A percentile compares a stretch with the other conserved stretches of the same genome.
These are phyloP conservation scores for Solea senegalensis DNA, from an alignment of 2,113 vertebrate species.

Conservation along the genomic window DNA sequence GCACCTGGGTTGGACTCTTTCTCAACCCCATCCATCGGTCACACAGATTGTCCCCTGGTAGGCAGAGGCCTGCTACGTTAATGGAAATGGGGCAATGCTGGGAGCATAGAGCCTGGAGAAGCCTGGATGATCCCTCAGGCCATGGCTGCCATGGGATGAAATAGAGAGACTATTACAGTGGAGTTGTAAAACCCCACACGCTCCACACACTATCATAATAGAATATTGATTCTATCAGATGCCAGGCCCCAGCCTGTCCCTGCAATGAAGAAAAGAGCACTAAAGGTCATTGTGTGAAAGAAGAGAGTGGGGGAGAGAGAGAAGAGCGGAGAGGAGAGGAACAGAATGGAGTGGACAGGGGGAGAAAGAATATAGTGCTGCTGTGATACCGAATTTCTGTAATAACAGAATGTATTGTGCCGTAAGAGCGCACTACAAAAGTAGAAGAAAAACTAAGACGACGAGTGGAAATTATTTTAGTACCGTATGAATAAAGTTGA, in stretches of 20 bases:
- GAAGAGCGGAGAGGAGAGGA: constrained; percentile 45
- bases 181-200: constrained; percentile 86
- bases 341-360: constrained; percentile 41
- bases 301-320: constrained; percentile 72
- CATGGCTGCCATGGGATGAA: constrained; percentile 83
- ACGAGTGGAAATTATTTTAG: constrained; percentile 24
- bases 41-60: constrained; percentile 77
- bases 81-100: constrained; percentile 80
- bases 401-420: constrained; percentile 22
- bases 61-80: constrained; percentile 72
- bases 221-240: constrained; percentile 96
- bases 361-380: constrained; percentile 18
- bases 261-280: constrained; percentile 84
- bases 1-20: constrained; percentile 69
- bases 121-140: constrained; percentile 77
- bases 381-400: constrained; percentile 37
- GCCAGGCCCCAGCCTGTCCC: constrained; percentile 85
- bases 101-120: constrained; percentile 78
- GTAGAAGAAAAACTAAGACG: constrained; percentile 11
- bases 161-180: constrained; percentile 85
- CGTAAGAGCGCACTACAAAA: neutral
- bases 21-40: constrained; percentile 76
- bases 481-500: constrained; percentile 48
- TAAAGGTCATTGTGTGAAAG: constrained; percentile 89
- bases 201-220: constrained; percentile 89